Conservation (phyloP, 35 echinoderm and acorn worm species). For the Antedon bifida region DNA sequence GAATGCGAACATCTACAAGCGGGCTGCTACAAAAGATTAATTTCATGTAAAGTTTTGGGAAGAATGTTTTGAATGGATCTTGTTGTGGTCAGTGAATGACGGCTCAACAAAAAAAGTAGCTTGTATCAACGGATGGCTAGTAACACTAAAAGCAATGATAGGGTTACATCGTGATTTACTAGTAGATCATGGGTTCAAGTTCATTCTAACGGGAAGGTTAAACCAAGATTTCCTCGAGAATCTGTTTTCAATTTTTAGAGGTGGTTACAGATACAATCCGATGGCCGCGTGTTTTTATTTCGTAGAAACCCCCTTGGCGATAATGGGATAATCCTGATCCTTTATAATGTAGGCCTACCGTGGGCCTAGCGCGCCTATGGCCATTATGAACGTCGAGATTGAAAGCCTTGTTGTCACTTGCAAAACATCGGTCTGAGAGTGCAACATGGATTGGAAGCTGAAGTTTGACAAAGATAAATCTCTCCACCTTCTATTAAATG, state of each 20-base stretch:
- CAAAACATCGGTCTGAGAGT: no score
- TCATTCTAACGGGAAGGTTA: background rate
- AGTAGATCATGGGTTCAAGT: background rate
- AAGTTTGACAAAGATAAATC: no score
- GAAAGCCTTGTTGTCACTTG: no score
- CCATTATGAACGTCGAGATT: no score
- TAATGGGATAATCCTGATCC: no score
- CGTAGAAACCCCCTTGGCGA: no score
- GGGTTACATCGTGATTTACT: background rate
- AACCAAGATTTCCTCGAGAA: conserved; percentile 24
- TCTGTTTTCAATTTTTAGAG: conserved; percentile 5
- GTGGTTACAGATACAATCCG: conserved; percentile 10
- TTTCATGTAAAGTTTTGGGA: conserved; percentile 17
- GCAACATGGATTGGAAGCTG: no score
- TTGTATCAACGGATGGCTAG: conserved; percentile 17
- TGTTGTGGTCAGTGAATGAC: background rate
- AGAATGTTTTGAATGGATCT: conserved; percentile 2
- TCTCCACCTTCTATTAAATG: no score
- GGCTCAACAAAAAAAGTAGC: background rate
- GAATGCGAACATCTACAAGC: background rate
- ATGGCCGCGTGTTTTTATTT: no score
- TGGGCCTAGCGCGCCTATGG: no score
- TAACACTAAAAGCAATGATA: conserved; percentile 1
- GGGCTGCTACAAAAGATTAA: background rate
- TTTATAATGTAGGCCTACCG: no score